A percentile compares a stretch with the other conserved stretches of the same genome.
These are phyloP conservation scores for Tetranychus piercei DNA, from an alignment of 2,888 invertebrate genomes.

Conservation along the genomic window DNA sequence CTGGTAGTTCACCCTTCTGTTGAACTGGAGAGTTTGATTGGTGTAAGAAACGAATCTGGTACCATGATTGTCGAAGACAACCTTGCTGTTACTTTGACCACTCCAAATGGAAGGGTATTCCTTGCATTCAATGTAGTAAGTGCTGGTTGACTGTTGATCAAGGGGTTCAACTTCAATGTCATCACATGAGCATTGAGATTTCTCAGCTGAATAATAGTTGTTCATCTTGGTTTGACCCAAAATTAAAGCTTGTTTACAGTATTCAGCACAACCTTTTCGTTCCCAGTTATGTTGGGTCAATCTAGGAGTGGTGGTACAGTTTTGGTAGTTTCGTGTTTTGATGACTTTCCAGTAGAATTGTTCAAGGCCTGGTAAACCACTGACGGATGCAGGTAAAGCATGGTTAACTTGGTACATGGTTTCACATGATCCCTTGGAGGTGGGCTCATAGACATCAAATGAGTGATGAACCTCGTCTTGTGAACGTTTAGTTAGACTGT, in stretches of 20 bases:
- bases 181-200: neutral
- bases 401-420: slow-evolving; percentile 26
- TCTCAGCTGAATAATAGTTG: neutral
- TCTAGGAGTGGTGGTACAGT: slow-evolving; percentile 29
- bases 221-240: neutral
- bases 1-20: too few species aligned
- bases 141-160: slow-evolving; percentile 24
- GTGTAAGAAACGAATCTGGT: slow-evolving; percentile 16
- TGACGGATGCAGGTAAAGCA: slow-evolving; percentile 20
- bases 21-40: slow-evolving; percentile 14
- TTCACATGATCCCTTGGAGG: slow-evolving; percentile 27
- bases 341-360: slow-evolving; percentile 27
- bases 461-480: neutral
- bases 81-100: slow-evolving; percentile 19
- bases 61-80: slow-evolving; percentile 16
- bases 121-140: slow-evolving; percentile 20
- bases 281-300: slow-evolving; percentile 27
- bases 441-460: slow-evolving; percentile 21
- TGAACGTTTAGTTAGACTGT: neutral
- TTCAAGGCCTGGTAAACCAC: slow-evolving; percentile 18
- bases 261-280: slow-evolving; percentile 18
- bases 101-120: slow-evolving; percentile 11
- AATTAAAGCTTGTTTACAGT: neutral
- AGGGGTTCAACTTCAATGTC: slow-evolving; percentile 23
- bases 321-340: slow-evolving; percentile 27